These are phyloP conservation scores for Cichladusa arquata DNA, from an alignment of 2,113 vertebrate species.

Conservation along the genomic window DNA sequence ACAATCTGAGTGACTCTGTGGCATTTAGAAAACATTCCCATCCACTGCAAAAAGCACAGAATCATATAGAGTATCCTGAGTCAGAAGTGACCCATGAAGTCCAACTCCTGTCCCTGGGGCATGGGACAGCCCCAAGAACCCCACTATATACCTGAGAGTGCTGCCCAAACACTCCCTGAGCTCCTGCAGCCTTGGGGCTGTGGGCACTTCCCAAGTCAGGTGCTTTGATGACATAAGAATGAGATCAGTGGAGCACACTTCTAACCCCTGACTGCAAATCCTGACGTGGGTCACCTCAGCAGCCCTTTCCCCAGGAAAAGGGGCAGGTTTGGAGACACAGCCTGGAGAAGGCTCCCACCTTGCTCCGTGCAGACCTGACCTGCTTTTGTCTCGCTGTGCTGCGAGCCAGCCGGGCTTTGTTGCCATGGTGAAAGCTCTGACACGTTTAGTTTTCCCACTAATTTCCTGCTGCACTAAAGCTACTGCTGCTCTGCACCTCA, in stretches of 20 bases:
- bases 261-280: rapidly evolving
- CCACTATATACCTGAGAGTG: rapidly evolving
- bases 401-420: not conserved
- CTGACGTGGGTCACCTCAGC: rapidly evolving
- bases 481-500: not conserved
- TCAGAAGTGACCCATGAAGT: not conserved
- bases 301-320: not conserved
- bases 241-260: not conserved
- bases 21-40: not conserved
- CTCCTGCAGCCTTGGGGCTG: not conserved
- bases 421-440: slow-evolving; percentile 38
- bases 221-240: not conserved
- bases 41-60: not conserved
- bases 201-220: not conserved
- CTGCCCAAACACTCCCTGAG: not conserved
- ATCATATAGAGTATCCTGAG: not conserved
- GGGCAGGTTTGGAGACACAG: not conserved
- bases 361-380: not conserved
- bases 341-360: not conserved
- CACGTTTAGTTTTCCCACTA: slow-evolving; percentile 17
- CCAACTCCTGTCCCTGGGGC: not conserved
- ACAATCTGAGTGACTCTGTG: not conserved
- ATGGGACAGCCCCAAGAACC: not conserved
- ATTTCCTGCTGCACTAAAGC: slow-evolving; percentile 5
- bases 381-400: not conserved